These are phyloP conservation scores for Drosophila conformis DNA, from an alignment of 2,888 invertebrate species.

Conservation along the genomic window DNA sequence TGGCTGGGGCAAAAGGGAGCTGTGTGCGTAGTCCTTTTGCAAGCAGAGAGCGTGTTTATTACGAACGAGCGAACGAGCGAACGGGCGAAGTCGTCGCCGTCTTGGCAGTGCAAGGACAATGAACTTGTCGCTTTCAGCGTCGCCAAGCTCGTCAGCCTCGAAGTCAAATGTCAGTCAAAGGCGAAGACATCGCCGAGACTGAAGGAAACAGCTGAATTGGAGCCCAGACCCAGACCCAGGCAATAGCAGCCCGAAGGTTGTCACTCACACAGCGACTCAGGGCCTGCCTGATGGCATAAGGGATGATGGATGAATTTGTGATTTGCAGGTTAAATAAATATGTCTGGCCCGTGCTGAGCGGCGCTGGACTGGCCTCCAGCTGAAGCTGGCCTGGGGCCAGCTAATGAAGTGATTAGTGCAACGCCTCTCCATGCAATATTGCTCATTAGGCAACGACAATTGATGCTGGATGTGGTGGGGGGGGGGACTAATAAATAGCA, in stretches of 20 bases:
- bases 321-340: conserved; percentile 81
- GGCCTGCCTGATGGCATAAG: conserved; percentile 53
- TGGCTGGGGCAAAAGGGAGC: conserved; percentile 16
- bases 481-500: conserved; percentile 57
- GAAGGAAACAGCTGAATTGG: conserved; percentile 44
- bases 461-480: not conserved
- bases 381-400: conserved; percentile 28
- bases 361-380: conserved; percentile 20
- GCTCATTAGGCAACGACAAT: conserved; percentile 51
- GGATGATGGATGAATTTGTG: conserved; percentile 82
- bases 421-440: conserved; percentile 74
- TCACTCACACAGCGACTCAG: conserved; percentile 52
- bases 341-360: conserved; percentile 44
- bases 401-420: conserved; percentile 82
- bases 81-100: conserved; percentile 15
- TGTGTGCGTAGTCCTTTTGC: conserved; percentile 45
- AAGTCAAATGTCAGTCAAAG: conserved; percentile 81
- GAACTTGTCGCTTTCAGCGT: conserved; percentile 80
- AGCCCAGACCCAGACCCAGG: conserved; percentile 9
- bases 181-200: conserved; percentile 35
- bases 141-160: conserved; percentile 72
- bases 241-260: conserved; percentile 56
- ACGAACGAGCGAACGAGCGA: conserved; percentile 29
- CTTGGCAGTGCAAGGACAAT: conserved; percentile 73
- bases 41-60: conserved; percentile 70